These are phyloP conservation scores for Apaloderma vittatum DNA, from an alignment of 2,113 vertebrate genomes.

Conservation along the genomic window DNA sequence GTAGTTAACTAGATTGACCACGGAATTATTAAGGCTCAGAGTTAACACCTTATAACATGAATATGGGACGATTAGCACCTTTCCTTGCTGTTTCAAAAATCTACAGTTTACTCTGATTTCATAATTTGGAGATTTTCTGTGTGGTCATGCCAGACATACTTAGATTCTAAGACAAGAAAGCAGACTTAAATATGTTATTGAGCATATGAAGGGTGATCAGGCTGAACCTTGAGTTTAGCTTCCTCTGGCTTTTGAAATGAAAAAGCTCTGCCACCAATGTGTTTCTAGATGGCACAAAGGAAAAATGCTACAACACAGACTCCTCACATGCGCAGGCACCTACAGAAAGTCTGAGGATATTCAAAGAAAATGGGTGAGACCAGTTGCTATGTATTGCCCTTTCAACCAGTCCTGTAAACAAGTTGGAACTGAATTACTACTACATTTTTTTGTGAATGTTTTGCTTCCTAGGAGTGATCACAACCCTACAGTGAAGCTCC, in stretches of 20 bases:
- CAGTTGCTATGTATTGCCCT: background rate
- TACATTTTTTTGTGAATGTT: conserved; percentile 24
- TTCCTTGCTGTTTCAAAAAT: background rate
- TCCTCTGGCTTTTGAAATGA: background rate
- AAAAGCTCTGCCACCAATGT: background rate
- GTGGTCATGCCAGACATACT: background rate
- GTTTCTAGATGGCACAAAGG: background rate
- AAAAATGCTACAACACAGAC: background rate
- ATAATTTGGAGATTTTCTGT: background rate
- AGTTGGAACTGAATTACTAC: background rate
- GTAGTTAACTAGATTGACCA: background rate
- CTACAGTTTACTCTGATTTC: background rate
- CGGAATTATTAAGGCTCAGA: background rate
- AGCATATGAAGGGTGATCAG: background rate
- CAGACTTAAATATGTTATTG: background rate
- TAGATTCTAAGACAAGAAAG: background rate
- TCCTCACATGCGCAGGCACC: background rate
- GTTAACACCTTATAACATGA: background rate
- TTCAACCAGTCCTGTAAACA: background rate
- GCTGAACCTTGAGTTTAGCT: background rate
- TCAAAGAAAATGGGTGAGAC: background rate
- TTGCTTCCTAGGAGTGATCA: background rate
- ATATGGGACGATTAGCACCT: background rate
- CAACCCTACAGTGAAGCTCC: background rate
- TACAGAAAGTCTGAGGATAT: background rate